A percentile compares a stretch with the other conserved stretches of the same genome.
Evolutionary conservation across 1,140 invertebrate species (phyloP).

Genomic region (Coelopa frigida): DNA sequence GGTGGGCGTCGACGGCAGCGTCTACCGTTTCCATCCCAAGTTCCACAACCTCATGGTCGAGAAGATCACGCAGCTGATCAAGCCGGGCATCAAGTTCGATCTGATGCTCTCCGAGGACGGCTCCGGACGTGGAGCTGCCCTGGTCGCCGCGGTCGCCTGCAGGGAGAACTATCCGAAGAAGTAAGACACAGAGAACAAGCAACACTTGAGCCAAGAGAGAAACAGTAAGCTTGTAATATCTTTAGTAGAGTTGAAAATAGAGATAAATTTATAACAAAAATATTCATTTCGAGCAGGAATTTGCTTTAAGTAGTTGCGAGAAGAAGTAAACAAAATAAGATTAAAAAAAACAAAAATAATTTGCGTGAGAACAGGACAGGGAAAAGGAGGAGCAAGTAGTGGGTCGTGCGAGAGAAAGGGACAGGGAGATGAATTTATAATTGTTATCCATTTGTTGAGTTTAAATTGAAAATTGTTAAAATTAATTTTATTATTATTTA

Average conservation of each 20-base stretch:
- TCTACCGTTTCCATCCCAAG: slow-evolving; percentile 97
- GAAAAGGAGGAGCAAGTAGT: too few species aligned
- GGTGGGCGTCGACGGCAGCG: slow-evolving; percentile 96
- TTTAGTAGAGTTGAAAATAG: neutral
- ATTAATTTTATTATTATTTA: too few species aligned
- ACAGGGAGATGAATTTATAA: too few species aligned
- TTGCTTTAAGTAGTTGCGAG: too few species aligned
- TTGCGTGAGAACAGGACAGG: neutral
- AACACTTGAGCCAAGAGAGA: neutral
- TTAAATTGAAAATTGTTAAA: too few species aligned
- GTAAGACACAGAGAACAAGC: neutral
- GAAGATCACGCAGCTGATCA: slow-evolving; percentile 77
- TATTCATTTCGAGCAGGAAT: too few species aligned
- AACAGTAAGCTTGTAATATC: neutral
- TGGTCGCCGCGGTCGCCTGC: slow-evolving; percentile 89
- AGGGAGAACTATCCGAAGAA: slow-evolving; percentile 19
- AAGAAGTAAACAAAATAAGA: slow-evolving; percentile 1
- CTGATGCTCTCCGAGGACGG: slow-evolving; percentile 97
- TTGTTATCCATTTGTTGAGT: too few species aligned
- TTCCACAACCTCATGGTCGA: slow-evolving; percentile 96
- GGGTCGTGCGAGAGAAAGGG: too few species aligned
- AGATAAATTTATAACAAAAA: slow-evolving; percentile 4
- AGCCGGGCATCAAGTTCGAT: slow-evolving; percentile 73
- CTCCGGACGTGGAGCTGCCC: slow-evolving; percentile 92
- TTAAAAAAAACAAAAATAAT: neutral